Evolutionary conservation across 2,113 vertebrate genomes (phyloP).

Genomic region (Syngnathus floridae): DNA sequence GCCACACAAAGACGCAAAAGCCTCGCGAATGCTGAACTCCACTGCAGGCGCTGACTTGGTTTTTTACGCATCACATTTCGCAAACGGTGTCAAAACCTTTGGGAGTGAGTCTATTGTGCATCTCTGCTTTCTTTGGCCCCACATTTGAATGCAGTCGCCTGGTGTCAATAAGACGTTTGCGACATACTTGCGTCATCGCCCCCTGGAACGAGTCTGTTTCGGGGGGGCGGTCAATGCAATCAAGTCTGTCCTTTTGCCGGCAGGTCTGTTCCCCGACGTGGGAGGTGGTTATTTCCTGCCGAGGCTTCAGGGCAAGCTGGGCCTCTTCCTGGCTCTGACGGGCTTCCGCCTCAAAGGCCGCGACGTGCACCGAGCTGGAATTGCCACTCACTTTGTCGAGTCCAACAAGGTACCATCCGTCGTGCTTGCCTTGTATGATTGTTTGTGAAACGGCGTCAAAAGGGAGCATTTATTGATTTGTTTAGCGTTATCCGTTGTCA

Average conservation of each 20-base stretch:
- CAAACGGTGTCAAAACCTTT: too few relatives aligned
- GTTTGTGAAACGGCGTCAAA: not conserved
- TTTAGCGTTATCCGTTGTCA: not conserved
- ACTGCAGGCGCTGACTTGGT: slow-evolving; percentile 8
- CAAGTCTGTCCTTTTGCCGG: slow-evolving; percentile 3
- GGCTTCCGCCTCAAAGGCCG: slow-evolving; percentile 88
- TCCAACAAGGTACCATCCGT: slow-evolving; percentile 75
- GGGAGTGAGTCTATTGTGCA: too few relatives aligned
- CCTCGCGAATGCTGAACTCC: slow-evolving; percentile 15
- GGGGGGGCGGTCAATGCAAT: not conserved
- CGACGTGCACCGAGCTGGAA: slow-evolving; percentile 81
- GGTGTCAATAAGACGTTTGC: not conserved
- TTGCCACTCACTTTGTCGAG: slow-evolving; percentile 91
- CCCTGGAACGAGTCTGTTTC: not conserved
- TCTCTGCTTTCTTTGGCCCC: too few relatives aligned
- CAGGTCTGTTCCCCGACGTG: slow-evolving; percentile 94
- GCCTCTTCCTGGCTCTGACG: slow-evolving; percentile 84
- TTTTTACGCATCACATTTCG: slow-evolving; percentile 6
- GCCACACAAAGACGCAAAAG: slow-evolving; percentile 9
- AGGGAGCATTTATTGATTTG: not conserved
- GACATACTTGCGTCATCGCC: not conserved
- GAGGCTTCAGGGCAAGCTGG: slow-evolving; percentile 81
- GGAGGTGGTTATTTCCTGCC: slow-evolving; percentile 95
- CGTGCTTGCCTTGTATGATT: not conserved
- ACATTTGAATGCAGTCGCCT: too few relatives aligned